Percentiles rank a stretch among this genome's conserved stretches.
Evolutionary conservation across 2,113 vertebrate genomes (phyloP).

Genomic region (Rallus limicola): DNA sequence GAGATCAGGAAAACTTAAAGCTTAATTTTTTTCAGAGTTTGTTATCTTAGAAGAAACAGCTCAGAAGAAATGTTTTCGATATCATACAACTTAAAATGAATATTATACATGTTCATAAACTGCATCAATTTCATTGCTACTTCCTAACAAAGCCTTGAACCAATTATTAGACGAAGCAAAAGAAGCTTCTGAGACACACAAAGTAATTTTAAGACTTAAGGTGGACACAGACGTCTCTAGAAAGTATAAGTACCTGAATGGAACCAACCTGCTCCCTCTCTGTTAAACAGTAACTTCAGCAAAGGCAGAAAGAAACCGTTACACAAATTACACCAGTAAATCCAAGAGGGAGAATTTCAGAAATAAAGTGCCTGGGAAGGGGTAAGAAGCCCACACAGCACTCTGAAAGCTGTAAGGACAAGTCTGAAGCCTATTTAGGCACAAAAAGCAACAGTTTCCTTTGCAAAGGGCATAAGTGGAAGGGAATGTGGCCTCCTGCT

Average conservation of each 20-base stretch:
- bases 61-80: background rate
- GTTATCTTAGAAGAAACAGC: background rate
- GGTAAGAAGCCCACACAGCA: background rate
- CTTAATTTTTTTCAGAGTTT: background rate
- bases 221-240: background rate
- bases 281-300: background rate
- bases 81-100: background rate
- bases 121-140: background rate
- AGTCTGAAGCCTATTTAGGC: background rate
- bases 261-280: background rate
- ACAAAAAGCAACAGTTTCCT: background rate
- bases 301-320: background rate
- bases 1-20: background rate
- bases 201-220: background rate
- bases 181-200: background rate
- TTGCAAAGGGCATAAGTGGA: background rate
- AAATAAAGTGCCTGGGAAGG: background rate
- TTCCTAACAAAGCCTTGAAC: background rate
- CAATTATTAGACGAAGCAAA: background rate
- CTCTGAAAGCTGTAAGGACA: background rate
- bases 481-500: background rate
- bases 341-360: background rate
- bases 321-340: background rate
- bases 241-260: background rate
- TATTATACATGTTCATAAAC: background rate